Conservation (phyloP, 2,113 vertebrate species). For the Drymodes brunneopygia region DNA sequence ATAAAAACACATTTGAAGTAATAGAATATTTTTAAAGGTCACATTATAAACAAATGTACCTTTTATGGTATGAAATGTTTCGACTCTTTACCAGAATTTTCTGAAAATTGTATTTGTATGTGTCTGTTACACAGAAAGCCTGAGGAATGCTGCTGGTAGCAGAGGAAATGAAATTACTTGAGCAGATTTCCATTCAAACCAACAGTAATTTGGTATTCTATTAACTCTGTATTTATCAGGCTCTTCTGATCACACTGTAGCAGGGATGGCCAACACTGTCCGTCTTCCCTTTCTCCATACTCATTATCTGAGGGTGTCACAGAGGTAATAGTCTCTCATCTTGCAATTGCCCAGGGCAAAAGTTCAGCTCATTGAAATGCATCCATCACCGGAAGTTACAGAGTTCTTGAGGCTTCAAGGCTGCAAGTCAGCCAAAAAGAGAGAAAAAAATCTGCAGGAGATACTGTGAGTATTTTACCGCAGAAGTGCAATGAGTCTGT, state of each 20-base stretch:
- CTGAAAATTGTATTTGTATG: neutral
- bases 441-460: neutral
- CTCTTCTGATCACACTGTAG: neutral
- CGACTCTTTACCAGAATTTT: neutral
- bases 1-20: neutral
- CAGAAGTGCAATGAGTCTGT: neutral
- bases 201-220: neutral
- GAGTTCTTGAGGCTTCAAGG: neutral
- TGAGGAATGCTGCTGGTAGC: neutral
- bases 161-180: neutral
- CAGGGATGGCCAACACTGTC: rapidly evolving
- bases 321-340: neutral
- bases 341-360: neutral
- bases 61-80: neutral
- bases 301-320: neutral
- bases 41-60: neutral
- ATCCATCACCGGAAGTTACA: neutral
- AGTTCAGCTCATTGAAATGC: neutral
- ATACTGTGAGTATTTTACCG: neutral
- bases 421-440: neutral
- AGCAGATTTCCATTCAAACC: neutral
- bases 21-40: neutral
- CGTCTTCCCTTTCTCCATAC: neutral
- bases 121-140: neutral
- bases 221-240: neutral